Percentiles rank a stretch among this genome's conserved stretches.
Conservation (phyloP, 2,888 invertebrate species). For the Spodoptera littoralis region DNA sequence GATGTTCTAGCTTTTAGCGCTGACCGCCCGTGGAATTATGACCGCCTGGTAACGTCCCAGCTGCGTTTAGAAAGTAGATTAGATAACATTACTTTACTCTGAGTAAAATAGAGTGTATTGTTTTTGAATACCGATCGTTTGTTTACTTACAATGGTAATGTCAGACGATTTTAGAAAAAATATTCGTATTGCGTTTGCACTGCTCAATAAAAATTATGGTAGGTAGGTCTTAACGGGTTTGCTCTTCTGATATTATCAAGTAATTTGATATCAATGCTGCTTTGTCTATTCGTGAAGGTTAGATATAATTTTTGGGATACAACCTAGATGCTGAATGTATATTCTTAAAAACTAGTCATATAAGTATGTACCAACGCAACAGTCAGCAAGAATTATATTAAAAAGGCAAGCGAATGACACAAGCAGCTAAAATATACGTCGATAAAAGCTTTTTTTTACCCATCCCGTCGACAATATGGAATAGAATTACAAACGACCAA, state of each 20-base stretch:
- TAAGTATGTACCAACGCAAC: background rate
- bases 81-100: constrained; percentile 54
- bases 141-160: no score
- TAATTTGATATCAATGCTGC: no score
- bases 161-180: background rate
- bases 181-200: background rate
- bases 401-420: constrained; percentile 33
- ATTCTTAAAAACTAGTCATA: no score
- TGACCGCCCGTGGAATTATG: constrained; percentile 74
- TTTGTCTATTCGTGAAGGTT: no score
- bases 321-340: no score
- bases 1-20: constrained; percentile 75
- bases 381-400: constrained; percentile 11
- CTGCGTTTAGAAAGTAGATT: constrained; percentile 62
- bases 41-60: constrained; percentile 65
- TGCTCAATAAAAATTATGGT: no score
- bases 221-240: no score
- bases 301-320: no score
- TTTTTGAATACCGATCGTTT: constrained; percentile 40
- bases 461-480: constrained; percentile 74
- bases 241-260: no score
- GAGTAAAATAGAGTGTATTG: constrained; percentile 53
- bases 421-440: constrained; percentile 51
- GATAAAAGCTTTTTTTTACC: constrained; percentile 64
- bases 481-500: constrained; percentile 82